Base-by-base conservation (phyloP, 2,113 vertebrate genomes). In the Rostratula benghalensis region DNA sequence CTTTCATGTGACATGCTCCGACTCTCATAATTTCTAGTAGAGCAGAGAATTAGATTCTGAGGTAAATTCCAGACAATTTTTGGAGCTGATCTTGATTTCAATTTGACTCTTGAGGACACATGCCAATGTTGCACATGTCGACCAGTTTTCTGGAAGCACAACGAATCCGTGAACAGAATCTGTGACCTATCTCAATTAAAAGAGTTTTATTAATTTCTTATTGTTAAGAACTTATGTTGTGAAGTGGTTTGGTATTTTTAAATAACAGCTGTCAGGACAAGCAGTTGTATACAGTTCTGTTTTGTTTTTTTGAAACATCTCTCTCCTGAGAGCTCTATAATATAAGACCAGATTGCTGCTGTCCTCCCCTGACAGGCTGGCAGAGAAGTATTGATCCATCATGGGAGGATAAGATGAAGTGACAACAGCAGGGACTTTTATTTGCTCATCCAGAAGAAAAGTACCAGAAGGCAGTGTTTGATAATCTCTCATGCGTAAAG, bases 341-440 rank as follows among this genome's bases (percentile, higher is more conserved):
- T 64, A 73, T 37, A 87, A 91, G 10, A 80, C 81, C 93, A 93
- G 67, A 95, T 95, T 94, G 84, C 37, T 75, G 50, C 78, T 87
- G 41, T 93, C 63, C 81, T 95, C 33, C 45, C 22, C 50, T 82
- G 89, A 87, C 84, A 83, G 65, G 17, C 41, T 93, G 57, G 65
- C 50, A 85, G 74, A 61, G 48, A 89, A 65, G 17, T 91, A 94
- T 91, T 95, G 89, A 95, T 95, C 69, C 22, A 10, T 46, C 50
- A 30, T 23, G 15, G 69, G 63, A 80, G 37, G 23, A 86, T 48
- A 57, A 69, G 81, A 68, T 87, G 87, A 91, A 89, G 65, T 87
- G 89, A 87, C 57, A 91, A 48, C 63, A 96, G 37, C 22, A 79
- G 41, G 22, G 57, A 76, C 53, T 79, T 95, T n/a, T 83, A 45